Evolutionary conservation across 2,797 vertebrate species (phyloP).

Genomic region (Antennarius maculatus): DNA sequence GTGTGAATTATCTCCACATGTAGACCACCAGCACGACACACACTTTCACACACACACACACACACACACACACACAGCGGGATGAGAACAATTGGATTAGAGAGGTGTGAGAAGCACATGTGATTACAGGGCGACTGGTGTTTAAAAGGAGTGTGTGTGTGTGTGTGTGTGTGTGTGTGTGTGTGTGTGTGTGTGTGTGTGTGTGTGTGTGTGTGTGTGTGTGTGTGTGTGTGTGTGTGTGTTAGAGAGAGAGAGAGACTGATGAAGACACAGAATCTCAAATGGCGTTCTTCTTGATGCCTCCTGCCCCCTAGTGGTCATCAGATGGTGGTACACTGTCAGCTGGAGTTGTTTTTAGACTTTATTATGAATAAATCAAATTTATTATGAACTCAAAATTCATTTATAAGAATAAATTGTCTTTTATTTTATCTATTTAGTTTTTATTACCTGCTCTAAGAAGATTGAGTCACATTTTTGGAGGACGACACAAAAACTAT

Average conservation of each 20-base stretch:
- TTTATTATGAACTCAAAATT: too few relatives aligned
- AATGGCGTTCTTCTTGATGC: slow-evolving; percentile 36
- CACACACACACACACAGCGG: background rate
- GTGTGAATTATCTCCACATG: too few relatives aligned
- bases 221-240: background rate
- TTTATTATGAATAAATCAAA: background rate
- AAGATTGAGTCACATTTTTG: too few relatives aligned
- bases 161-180: background rate
- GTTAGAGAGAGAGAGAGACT: background rate
- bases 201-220: background rate
- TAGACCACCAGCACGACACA: slow-evolving; percentile 23
- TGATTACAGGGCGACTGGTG: slow-evolving; percentile 48
- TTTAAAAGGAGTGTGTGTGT: slow-evolving; percentile 28
- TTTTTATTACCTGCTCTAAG: too few relatives aligned
- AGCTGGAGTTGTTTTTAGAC: too few relatives aligned
- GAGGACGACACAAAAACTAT: too few relatives aligned
- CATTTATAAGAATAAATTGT: too few relatives aligned
- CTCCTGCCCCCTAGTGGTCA: slow-evolving; percentile 66
- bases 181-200: background rate
- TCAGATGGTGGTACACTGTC: slow-evolving; percentile 13
- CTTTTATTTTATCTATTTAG: too few relatives aligned
- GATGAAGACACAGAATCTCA: background rate
- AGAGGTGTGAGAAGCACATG: slow-evolving; percentile 34
- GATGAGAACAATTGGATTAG: slow-evolving; percentile 41
- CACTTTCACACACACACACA: slow-evolving; percentile 7